Base-by-base conservation (phyloP, 2,888 invertebrate species). In the Ornithoptera priamus region DNA sequence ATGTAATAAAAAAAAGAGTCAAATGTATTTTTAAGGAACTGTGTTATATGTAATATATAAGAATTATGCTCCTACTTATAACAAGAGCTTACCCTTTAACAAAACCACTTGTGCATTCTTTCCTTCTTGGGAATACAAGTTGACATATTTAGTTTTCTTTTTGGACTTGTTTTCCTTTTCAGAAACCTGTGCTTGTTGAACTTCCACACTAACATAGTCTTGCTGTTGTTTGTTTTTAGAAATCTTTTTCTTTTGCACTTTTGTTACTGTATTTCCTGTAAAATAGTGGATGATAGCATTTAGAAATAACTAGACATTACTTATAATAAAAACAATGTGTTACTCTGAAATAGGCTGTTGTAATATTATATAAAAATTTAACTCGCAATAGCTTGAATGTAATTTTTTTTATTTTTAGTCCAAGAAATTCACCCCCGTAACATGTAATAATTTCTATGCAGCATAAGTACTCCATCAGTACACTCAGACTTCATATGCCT, bases 121-220 rank as follows among this genome's bases (percentile, higher is more conserved):
- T 10, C 96, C 97, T 78, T 97, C 96, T 75, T 94, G 94, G 0
- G 95, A 94, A 83, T 95, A 97, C 64, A 97, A 85, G 80, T 95
- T 96, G 0, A 96, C 94, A 89, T 93, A 97, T 85, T 97, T 97
- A 0, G 93, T 91, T 77, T 95, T 95, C 77, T 95, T 95, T 5
- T 84, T 74, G 72, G 88, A 88, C n/a, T 74, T 46, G 4, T 87
- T 88, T 15, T 71, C 77, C 1, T 72, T 53, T 3, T 85, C 85
- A n/a, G 70, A 68, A 71, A 72, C 53, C 70, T 72, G 72, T 3
- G 74, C 75, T 20, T 74, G 72, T 0, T 73, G 74, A 30, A 73
- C 73, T 20, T 85, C 85, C 2, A 74, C 24, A 42, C 75, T 81
- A 5, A 84, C 76, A 68, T 80, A 78, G 57, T 89, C 86, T 72